Percentiles rank a stretch among this genome's conserved stretches.
phyloP scores from a whole-genome alignment of 2,113 vertebrate genomes.

The Xyliphius kryptos region DNA sequence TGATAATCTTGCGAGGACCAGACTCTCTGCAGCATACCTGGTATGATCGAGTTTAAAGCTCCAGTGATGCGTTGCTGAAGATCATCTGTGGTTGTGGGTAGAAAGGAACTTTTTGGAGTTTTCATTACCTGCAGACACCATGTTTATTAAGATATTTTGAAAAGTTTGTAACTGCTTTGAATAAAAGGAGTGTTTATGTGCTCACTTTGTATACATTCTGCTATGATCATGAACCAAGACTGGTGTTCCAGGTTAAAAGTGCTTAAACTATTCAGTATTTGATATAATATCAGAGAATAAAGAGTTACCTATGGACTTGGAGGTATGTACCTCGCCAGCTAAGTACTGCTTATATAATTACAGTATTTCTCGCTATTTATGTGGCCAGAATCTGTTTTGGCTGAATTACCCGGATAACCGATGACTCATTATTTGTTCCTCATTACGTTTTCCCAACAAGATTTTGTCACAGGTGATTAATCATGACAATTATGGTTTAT shows the following conservation, averaged over 20 bases:
- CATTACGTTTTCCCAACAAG: slow-evolving; percentile 6
- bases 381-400: slow-evolving; percentile 11
- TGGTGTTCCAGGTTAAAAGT: neutral
- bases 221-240: neutral
- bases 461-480: slow-evolving; percentile 12
- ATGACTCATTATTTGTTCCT: slow-evolving; percentile 4
- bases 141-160: no score
- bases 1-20: no score
- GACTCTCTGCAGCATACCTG: no score
- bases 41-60: no score
- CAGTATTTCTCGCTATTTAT: neutral
- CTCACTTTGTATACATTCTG: no score
- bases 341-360: slow-evolving; percentile 10
- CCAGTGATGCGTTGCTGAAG: no score
- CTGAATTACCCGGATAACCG: slow-evolving; percentile 16
- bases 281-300: neutral
- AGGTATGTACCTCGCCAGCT: neutral
- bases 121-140: no score
- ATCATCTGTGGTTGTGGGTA: no score
- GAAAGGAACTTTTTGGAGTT: no score
- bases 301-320: slow-evolving; percentile 3
- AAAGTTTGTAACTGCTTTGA: no score
- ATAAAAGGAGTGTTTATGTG: no score
- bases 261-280: neutral
- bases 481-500: neutral